Base-by-base conservation (phyloP, 2,113 vertebrate genomes). In the Pelvicachromis taeniatus region DNA sequence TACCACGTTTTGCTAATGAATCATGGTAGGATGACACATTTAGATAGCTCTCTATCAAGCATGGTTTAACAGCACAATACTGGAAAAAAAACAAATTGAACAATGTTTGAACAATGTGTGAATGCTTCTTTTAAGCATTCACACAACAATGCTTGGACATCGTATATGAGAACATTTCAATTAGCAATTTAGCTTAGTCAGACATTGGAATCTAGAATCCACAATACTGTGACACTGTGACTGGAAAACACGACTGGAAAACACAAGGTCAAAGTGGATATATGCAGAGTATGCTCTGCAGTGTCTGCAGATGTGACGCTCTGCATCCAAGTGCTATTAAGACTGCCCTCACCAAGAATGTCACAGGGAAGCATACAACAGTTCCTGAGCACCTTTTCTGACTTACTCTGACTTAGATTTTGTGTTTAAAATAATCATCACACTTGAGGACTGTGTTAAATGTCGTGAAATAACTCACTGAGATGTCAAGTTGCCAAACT, bases 21-120 rank as follows among this genome's bases (percentile, higher is more conserved):
- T 85, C 48, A 82, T 35, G 87, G 80, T 85, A 23, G 48, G 80
- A 90, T 52, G 38, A 59, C 45, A 61, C 31, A 1, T 80, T 91
- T 85, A 75, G 4, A 31, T 23, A 86, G 79, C 19, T 78, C 81
- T 75, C 40, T 4, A 61, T n/a, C 33, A 40, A 81, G 48, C 19
- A 33, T 11, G 1, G 3, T 11, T 4, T 82, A 42, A 10, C 50
- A 53, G 58, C 45, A 50, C 80, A 45, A 42, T 56, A 68, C 16
- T 23, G 45, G 77, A 88, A 81, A 89, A 89, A 75, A 26, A 9
- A 68, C 42, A 16, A 85, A 9, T 7, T 11, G 52, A 75, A 31
- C 6, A 23, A 11, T 54, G 61, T 29, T 9, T 55, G 19, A 19
- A 50, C 42, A 52, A n/a, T n/a, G n/a, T n/a, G n/a, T n/a, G n/a